These are phyloP conservation scores for Anomalospiza imberbis DNA, from an alignment of 2,797 vertebrate genomes.

Conservation along the genomic window DNA sequence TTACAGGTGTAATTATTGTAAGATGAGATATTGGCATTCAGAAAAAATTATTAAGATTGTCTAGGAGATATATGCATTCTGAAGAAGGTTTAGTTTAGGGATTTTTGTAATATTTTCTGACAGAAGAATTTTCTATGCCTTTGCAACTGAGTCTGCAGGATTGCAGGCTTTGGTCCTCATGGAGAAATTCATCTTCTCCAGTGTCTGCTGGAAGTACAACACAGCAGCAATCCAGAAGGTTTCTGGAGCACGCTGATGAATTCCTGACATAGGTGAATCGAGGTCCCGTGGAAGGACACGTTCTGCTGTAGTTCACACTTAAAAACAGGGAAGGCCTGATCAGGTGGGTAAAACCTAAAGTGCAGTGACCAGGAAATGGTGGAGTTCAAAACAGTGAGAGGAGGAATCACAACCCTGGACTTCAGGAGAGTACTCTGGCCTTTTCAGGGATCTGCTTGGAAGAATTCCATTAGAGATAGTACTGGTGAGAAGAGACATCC, in stretches of 20 bases:
- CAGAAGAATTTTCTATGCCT: neutral
- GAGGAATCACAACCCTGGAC: neutral
- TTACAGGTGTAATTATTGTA: neutral
- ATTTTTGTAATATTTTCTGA: neutral
- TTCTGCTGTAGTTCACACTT: neutral
- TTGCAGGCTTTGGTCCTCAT: neutral
- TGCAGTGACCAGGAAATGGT: neutral
- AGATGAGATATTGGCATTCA: neutral
- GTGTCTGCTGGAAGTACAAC: neutral
- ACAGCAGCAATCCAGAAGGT: neutral
- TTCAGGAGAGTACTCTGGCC: neutral
- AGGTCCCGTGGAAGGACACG: fast-evolving
- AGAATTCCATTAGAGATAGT: neutral
- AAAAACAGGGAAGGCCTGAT: neutral
- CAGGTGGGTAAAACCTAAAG: neutral
- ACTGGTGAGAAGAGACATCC: neutral
- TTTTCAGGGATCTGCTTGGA: neutral
- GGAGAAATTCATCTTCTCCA: neutral
- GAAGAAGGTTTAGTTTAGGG: neutral
- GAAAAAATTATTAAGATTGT: neutral
- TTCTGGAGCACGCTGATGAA: neutral
- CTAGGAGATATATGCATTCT: neutral
- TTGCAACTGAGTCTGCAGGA: neutral
- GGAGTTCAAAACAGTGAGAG: neutral
- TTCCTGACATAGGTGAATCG: neutral